Percentiles rank a stretch among this genome's conserved stretches.
Evolutionary conservation across 2,797 vertebrate species (phyloP).

Genomic region (Vultur gryphus): DNA sequence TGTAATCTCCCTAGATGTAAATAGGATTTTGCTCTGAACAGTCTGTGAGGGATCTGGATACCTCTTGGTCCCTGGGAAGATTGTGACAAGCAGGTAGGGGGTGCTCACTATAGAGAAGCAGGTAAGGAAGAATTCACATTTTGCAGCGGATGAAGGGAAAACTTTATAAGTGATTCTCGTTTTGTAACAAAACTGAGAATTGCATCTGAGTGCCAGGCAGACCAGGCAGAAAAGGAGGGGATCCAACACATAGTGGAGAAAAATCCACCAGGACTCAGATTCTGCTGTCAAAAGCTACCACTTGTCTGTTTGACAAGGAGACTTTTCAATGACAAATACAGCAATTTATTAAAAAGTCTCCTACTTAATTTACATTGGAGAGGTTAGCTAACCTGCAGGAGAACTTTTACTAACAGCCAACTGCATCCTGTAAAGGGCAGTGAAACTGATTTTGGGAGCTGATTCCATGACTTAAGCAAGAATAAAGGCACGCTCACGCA

Average conservation of each 20-base stretch:
- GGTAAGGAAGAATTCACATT: not conserved
- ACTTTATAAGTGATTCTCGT: not conserved
- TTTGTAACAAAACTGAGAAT: not conserved
- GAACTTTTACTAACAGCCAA: not conserved
- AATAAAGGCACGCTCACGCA: not conserved
- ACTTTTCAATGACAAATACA: not conserved
- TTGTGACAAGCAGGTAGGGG: not conserved
- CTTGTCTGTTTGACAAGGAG: not conserved
- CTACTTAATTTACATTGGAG: not conserved
- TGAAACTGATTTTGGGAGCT: not conserved
- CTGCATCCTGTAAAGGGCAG: not conserved
- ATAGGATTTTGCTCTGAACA: not conserved
- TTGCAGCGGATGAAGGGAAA: not conserved
- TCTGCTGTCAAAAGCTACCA: not conserved
- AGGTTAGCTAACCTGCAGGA: not conserved
- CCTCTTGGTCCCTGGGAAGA: not conserved
- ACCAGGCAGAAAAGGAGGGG: not conserved
- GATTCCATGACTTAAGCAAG: not conserved
- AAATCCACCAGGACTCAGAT: not conserved
- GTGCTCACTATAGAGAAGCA: not conserved
- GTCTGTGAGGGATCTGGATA: not conserved
- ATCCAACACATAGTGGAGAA: not conserved
- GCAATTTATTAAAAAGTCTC: not conserved
- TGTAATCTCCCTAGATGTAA: not conserved
- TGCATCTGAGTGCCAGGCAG: not conserved